Evolutionary conservation across 2,797 vertebrate species (phyloP), one percentile per base, ranked within the genome.

Genomic region (Microctenopoma stevenorrisi): DNA sequence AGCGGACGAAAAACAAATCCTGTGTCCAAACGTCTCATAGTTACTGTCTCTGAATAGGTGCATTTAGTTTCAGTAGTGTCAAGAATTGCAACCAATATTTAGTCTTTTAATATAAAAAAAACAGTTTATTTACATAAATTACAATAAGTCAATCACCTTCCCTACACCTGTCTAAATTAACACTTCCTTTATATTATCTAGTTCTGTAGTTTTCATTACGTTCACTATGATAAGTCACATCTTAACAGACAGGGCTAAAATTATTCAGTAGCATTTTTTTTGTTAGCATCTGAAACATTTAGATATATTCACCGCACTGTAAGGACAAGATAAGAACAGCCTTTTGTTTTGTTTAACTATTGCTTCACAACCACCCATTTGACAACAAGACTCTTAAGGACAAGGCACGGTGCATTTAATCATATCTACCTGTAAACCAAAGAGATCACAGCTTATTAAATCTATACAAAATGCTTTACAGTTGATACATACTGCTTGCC

Each of bases 91-190:
- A 16, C 25, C 26, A 1, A 48, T 53, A 56, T 81, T 81, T 70
- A 53, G 68, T 85, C 30, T 81, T 90, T 88, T 87, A 85, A 88
- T 92, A 86, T 90, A 86, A 89, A 90, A 92, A 94, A 93, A 90
- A 90, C 78, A 75, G 89, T 94, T 94, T 95, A 95, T 96, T 95
- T 96, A 95, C 94, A 96, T 92, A 91, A 94, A 94, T 95, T 96
- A 95, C 94, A 96, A 88, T 83, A 92, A 91, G 89, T 63, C 89
- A 93, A 89, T 83, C 85, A 93, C 79, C 83, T 81, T 85, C 22
- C 22, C 22, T 84, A 82, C 86, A 91, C 87, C 82, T 86, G 67
- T 92, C 87, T 88, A 95, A 90, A 89, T 73, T 86, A 89, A 91
- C 92, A 94, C 83, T 84, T 91, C 86, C 84, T 88, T 81, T 92